Base-by-base conservation (phyloP, 2,797 vertebrate genomes). In the Eleutherodactylus coqui region DNA sequence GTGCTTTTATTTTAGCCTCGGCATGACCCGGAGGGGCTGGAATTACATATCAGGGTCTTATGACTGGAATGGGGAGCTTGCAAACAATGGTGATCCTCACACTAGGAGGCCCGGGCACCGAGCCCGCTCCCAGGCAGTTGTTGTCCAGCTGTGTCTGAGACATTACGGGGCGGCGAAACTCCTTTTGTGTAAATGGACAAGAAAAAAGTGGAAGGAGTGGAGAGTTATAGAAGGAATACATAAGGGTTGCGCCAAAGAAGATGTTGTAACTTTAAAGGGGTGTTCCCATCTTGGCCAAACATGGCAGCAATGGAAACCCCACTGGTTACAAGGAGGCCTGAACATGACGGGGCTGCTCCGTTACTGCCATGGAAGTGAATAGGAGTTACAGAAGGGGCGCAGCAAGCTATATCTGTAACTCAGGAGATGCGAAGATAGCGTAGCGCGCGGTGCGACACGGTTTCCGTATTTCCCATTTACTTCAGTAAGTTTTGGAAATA, bases 101-200 rank as follows among this genome's bases (percentile, higher is more conserved):
- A 34, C 60, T n/a, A 70, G 79, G 79, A 27, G 79, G 79, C 62
- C 79, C 67, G 62, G 62, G 79, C 62, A 16, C 14, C 3, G 79
- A 7, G 79, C 80, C 80, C 47, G 32, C 19, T 36, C 45, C 2
- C 34, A 32, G 36, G 32, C 62, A 82, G 80, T 55, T 72, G 80
- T 58, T 72, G 47, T 27, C 80, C 67, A 82, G 80, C 67, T 82
- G 80, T 72, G 80, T 8, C 80, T 55, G 45, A 53, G 32, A 70
- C 79, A 8, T 53, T 69, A 81, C 45, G 70, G 62, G 17, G 76
- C 13, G 3, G 17, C n/a, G 47, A 21, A 75, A 75, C 19, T 38
- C 53, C 45, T 67, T 67, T 29, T 69, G 29, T 47, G 34, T 5
- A 13, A 5, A n/a, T 21, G 17, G 1, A 9, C 16, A 7, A 32